Conservation (phyloP, 2,797 vertebrate genomes). For the Malurus leucopterus region DNA sequence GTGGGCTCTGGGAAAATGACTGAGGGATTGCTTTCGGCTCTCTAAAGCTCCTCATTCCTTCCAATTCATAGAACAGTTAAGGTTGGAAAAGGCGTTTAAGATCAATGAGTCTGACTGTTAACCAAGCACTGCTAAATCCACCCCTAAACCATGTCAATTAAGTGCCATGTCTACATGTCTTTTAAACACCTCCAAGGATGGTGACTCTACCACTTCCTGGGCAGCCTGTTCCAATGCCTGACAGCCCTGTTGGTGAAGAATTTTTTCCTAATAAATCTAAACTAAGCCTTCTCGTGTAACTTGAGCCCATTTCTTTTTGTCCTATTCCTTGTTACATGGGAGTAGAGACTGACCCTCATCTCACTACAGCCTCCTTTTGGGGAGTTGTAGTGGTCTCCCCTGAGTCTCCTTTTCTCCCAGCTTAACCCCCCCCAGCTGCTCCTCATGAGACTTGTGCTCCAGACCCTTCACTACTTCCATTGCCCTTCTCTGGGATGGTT, state of each 20-base stretch:
- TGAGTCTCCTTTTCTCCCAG: background rate
- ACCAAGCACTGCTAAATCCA: background rate
- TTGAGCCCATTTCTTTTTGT: background rate
- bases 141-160: background rate
- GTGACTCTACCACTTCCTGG: background rate
- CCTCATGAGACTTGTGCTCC: background rate
- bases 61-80: background rate
- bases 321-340: background rate
- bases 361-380: background rate
- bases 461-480: background rate
- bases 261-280: background rate
- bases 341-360: background rate
- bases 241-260: background rate
- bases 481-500: background rate
- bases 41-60: background rate
- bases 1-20: slow-evolving; percentile 13
- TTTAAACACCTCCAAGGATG: background rate
- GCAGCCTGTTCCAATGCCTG: background rate
- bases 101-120: background rate
- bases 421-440: background rate
- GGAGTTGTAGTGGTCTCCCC: background rate
- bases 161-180: background rate
- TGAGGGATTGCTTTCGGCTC: background rate
- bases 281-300: fast-evolving
- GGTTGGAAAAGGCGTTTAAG: background rate